phyloP scores from a whole-genome alignment of 1,140 invertebrate species.

The Lethocerus indicus region DNA sequence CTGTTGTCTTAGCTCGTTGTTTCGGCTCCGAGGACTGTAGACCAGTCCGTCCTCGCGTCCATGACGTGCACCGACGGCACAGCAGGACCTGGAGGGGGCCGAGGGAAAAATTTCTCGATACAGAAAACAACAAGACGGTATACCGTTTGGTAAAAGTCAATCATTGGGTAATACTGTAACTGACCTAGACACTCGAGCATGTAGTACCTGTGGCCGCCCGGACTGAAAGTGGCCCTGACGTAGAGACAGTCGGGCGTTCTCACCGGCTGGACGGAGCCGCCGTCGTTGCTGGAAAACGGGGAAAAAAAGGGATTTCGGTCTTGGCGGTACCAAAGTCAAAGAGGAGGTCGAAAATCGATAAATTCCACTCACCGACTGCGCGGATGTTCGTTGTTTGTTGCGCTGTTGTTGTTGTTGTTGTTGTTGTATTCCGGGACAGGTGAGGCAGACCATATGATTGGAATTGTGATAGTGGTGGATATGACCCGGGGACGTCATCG shows the following conservation, averaged over 20 bases:
- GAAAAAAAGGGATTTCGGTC: too few relatives aligned
- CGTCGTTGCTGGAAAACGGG: too few relatives aligned
- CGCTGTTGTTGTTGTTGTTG: conserved; percentile 5
- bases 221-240: conserved; percentile 20
- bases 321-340: too few relatives aligned
- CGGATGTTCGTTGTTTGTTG: too few relatives aligned
- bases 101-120: neutral
- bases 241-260: conserved; percentile 19
- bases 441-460: conserved; percentile 16
- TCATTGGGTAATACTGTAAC: neutral
- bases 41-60: conserved; percentile 32
- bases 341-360: too few relatives aligned
- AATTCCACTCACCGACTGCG: too few relatives aligned
- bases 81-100: conserved; percentile 32
- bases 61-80: conserved; percentile 42
- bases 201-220: conserved; percentile 25
- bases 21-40: conserved; percentile 36
- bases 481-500: too few relatives aligned
- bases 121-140: neutral
- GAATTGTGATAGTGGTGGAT: too few relatives aligned
- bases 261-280: too few relatives aligned
- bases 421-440: conserved; percentile 10
- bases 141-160: neutral
- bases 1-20: conserved; percentile 27
- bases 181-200: conserved; percentile 46